Conservation (phyloP, 2,113 vertebrate species). For the Cinclus cinclus region DNA sequence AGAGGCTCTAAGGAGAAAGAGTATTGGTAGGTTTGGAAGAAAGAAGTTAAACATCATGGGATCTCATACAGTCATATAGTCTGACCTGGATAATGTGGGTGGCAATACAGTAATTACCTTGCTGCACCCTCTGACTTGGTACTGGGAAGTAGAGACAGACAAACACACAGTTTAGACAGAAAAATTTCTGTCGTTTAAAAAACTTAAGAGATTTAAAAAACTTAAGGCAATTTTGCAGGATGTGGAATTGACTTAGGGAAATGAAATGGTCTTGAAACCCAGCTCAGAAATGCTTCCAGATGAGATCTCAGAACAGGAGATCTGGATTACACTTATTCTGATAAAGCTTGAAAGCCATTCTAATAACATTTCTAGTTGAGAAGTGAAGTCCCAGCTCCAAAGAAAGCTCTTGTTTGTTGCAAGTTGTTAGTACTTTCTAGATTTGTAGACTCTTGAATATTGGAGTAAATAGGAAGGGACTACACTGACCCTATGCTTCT, state of each 20-base stretch:
- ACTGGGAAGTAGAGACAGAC: background rate
- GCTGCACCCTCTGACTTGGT: background rate
- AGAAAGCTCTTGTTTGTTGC: background rate
- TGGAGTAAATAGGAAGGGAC: background rate
- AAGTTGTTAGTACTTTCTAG: background rate
- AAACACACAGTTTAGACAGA: background rate
- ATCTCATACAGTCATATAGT: background rate
- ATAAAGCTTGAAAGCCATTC: background rate
- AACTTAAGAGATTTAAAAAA: background rate
- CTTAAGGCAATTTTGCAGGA: background rate
- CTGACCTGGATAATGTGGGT: background rate
- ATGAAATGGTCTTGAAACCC: background rate
- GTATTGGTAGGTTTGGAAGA: background rate
- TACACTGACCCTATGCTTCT: background rate
- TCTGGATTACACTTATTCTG: background rate
- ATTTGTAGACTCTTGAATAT: background rate
- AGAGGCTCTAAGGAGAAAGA: background rate
- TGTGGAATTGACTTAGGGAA: background rate
- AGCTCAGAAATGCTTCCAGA: background rate
- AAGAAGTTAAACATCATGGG: background rate
- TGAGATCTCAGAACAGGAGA: background rate
- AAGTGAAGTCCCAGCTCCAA: background rate
- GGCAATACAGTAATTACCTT: background rate
- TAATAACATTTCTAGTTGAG: background rate
- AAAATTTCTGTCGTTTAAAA: background rate